Percentiles rank a stretch among this genome's conserved stretches.
Evolutionary conservation across 2,888 invertebrate species (phyloP).

Genomic region (Philonicus albiceps): DNA sequence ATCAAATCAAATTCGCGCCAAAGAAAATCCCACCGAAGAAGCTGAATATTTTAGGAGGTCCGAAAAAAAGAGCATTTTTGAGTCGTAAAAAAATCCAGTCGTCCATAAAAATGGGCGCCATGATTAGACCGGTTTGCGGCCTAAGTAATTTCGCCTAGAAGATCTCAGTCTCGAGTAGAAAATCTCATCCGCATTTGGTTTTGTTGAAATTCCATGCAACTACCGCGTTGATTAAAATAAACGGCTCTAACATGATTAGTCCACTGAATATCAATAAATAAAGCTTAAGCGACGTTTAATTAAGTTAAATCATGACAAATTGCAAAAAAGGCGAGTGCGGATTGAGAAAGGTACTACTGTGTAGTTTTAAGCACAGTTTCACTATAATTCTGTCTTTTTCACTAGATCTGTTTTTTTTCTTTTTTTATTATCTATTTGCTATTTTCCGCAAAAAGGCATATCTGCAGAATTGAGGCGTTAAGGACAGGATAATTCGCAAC

Average conservation of each 20-base stretch:
- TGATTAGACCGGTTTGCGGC: background rate
- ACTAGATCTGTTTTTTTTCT: background rate
- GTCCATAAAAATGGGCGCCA: slow-evolving; percentile 22
- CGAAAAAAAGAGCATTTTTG: background rate
- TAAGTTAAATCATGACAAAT: slow-evolving; percentile 38
- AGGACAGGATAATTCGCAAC: background rate
- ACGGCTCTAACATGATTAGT: slow-evolving; percentile 13
- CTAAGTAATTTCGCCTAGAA: background rate
- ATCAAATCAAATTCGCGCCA: background rate
- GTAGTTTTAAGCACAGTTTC: background rate
- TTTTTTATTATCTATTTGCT: background rate
- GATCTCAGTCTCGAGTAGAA: background rate
- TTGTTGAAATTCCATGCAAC: slow-evolving; percentile 22
- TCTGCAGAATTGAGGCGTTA: background rate
- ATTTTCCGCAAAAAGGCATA: background rate
- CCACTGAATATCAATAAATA: slow-evolving; percentile 17
- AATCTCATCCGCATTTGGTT: background rate
- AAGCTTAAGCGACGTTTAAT: slow-evolving; percentile 22
- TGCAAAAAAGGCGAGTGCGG: slow-evolving; percentile 21
- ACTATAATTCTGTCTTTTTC: background rate
- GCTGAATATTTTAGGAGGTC: background rate
- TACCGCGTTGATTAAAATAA: slow-evolving; percentile 27
- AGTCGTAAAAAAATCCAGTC: slow-evolving; percentile 20
- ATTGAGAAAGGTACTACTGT: background rate
- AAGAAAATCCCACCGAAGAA: background rate